Base-by-base conservation (phyloP, 35 echinoderm and acorn worm genomes). In the Acanthaster planci region DNA sequence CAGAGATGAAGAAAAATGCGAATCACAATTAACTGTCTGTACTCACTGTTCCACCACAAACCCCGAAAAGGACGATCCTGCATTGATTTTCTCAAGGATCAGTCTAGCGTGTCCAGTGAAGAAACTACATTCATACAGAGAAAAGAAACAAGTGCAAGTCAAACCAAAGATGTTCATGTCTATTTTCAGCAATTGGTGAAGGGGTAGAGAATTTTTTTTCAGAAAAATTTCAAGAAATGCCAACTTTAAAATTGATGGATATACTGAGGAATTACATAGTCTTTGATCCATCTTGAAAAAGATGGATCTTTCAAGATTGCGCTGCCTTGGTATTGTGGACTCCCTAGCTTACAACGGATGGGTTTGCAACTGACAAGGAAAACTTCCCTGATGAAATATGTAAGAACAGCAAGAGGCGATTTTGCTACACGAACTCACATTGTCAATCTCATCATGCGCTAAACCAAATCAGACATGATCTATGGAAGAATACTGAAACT, bases 101-200 rank as follows among this genome's bases (percentile, higher is more conserved):
- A 68, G 60, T 68, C 30, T 68, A 26, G 34, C 60, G 29, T 68
- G 60, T n/a, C 60, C 60, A 68, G 60, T 68, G 1, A 68, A 68
- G 60, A 68, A 68, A 26, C 60, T 68, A 26, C 23, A 68, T 23
- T 68, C 1, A 29, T 23, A 31, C n/a, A n/a, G n/a, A n/a, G n/a
- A n/a, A n/a, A n/a, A n/a, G n/a, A n/a, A n/a, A n/a, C n/a, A n/a
- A n/a, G n/a, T n/a, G n/a, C n/a, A n/a, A n/a, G n/a, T n/a, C n/a
- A n/a, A 12, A 68, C 60, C 42, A 12, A 68, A 12, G 23, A 26
- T 23, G 60, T 29, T n/a, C 34, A 68, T 12, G 14, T 29, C 16
- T 31, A 35, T 31, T 34, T 34, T 31, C 29, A 31, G 34, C 23
- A 22, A 34, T 68, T 68, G 26, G 23, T 22, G 7, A 36, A 22